Evolutionary conservation across 2,113 vertebrate species (phyloP).

Genomic region (Etheostoma cragini): DNA sequence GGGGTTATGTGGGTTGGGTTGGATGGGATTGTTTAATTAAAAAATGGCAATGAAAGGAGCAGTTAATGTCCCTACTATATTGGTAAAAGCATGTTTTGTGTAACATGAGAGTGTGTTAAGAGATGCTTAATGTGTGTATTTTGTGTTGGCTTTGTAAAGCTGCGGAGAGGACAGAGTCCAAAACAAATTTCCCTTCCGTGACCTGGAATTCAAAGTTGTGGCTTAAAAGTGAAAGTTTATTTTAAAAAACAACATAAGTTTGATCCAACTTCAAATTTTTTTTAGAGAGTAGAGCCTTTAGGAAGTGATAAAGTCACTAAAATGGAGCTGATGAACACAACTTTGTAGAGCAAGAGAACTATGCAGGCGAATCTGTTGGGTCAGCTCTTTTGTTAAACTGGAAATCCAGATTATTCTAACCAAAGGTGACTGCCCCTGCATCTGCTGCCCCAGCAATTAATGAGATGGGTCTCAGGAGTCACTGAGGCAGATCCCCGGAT

Average conservation of each 20-base stretch:
- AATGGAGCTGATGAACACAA: constrained; percentile 13
- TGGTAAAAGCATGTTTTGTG: too few species aligned
- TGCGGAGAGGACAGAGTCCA: too few species aligned
- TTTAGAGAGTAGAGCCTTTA: background rate
- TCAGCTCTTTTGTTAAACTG: constrained; percentile 68
- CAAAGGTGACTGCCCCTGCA: constrained; percentile 79
- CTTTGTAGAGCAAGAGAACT: constrained; percentile 38
- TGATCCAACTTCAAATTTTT: background rate
- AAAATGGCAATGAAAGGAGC: too few species aligned
- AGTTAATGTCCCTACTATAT: too few species aligned
- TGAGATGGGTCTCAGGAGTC: constrained; percentile 78
- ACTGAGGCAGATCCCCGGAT: constrained; percentile 80
- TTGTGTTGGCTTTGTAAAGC: too few species aligned
- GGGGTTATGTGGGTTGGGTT: too few species aligned
- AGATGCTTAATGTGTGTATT: too few species aligned
- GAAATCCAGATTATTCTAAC: constrained; percentile 77
- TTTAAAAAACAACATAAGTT: background rate
- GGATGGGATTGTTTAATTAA: too few species aligned
- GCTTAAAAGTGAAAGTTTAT: background rate
- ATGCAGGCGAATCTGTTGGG: constrained; percentile 43
- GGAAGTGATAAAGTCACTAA: constrained; percentile 18
- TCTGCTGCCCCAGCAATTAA: constrained; percentile 81
- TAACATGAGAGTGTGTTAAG: too few species aligned
- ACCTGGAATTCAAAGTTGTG: background rate
- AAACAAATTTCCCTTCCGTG: background rate